phyloP scores from a whole-genome alignment of 2,113 vertebrate genomes.

The Nothocercus julius region DNA sequence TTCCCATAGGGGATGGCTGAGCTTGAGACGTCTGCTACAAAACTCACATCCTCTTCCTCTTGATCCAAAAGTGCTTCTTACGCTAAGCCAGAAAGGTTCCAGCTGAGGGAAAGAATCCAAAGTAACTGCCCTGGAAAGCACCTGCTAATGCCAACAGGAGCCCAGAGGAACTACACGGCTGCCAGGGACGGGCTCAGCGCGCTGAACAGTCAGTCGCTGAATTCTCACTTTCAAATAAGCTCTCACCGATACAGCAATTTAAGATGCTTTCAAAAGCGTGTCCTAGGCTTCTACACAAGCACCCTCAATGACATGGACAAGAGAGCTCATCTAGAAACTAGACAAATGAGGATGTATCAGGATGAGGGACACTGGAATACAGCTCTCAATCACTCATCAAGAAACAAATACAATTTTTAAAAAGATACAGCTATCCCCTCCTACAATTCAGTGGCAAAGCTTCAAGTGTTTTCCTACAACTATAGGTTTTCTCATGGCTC shows the following conservation, averaged over 20 bases:
- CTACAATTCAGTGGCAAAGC: background rate
- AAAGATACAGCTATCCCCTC: background rate
- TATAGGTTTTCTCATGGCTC: background rate
- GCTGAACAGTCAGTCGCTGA: background rate
- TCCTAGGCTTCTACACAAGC: background rate
- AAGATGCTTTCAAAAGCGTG: fast-evolving
- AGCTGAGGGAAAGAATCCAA: background rate
- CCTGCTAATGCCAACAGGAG: background rate
- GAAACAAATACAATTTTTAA: background rate
- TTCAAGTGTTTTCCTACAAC: background rate
- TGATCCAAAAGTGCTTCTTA: background rate
- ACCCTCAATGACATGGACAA: background rate
- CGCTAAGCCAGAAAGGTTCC: background rate
- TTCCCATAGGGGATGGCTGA: background rate
- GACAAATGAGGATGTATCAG: fast-evolving
- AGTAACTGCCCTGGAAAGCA: background rate
- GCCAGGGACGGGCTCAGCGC: fast-evolving
- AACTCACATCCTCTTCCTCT: background rate
- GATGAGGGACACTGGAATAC: background rate
- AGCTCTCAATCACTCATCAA: background rate
- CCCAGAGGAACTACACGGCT: background rate
- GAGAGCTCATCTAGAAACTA: fast-evolving
- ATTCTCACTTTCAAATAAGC: background rate
- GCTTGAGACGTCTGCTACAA: background rate
- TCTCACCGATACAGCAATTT: background rate